phyloP scores from a whole-genome alignment of 2,113 vertebrate species.

The human (Homo sapiens) region DNA sequence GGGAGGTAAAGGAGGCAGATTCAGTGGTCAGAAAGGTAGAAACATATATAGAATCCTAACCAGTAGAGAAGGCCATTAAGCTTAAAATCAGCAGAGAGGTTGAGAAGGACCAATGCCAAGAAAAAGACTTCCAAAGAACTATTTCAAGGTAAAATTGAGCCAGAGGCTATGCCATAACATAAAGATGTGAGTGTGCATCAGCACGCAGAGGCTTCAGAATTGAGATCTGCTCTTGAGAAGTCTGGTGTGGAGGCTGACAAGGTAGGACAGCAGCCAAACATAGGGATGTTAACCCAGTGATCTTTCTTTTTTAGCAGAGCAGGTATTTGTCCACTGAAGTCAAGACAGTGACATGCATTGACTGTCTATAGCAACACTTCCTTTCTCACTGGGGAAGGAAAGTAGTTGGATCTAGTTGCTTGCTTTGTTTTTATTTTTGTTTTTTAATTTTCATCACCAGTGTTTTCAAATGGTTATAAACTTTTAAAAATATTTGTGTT shows the following conservation, averaged over 20 bases:
- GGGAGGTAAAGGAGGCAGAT: background rate
- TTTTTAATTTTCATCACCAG: background rate
- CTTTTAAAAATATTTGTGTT: background rate
- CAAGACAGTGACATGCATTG: background rate
- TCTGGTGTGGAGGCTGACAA: background rate
- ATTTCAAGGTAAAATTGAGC: background rate
- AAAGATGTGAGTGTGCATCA: background rate
- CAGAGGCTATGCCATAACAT: background rate
- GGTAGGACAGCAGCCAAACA: background rate
- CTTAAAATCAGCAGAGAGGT: background rate
- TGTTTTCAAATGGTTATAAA: background rate
- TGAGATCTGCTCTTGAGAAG: background rate
- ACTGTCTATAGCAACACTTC: background rate
- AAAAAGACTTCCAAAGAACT: background rate
- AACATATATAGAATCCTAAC: background rate
- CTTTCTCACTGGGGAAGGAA: background rate
- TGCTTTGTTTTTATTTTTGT: too few species aligned
- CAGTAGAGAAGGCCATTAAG: background rate
- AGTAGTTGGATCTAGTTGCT: background rate
- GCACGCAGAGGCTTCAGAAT: background rate
- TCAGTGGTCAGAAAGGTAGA: background rate
- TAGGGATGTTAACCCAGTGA: background rate
- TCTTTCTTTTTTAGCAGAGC: background rate
- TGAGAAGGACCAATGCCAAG: background rate
- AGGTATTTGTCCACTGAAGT: background rate